Evolutionary conservation across 2,113 vertebrate species (phyloP).

Genomic region (Gymnogyps californianus): DNA sequence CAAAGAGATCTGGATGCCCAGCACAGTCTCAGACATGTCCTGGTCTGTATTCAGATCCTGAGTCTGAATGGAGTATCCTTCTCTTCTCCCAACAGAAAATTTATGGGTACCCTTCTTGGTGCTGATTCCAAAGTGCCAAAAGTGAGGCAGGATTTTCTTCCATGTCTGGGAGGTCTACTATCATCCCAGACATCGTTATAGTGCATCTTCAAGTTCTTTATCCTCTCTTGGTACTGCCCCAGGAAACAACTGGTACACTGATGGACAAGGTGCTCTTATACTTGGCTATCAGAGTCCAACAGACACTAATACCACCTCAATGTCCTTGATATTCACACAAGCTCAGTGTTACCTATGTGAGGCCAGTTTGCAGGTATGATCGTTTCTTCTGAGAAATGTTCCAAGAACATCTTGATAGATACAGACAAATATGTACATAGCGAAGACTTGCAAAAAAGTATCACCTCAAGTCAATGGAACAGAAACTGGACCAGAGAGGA

Average conservation of each 20-base stretch:
- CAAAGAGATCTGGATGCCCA: slow-evolving; percentile 66
- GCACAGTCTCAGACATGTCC: slow-evolving; percentile 67
- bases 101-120: slow-evolving; percentile 54
- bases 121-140: slow-evolving; percentile 61
- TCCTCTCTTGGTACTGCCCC: slow-evolving; percentile 58
- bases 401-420: slow-evolving; percentile 51
- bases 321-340: slow-evolving; percentile 36
- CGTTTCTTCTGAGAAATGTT: slow-evolving; percentile 48
- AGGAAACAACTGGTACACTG: slow-evolving; percentile 48
- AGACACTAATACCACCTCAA: slow-evolving; percentile 55
- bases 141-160: slow-evolving; percentile 63
- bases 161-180: slow-evolving; percentile 43
- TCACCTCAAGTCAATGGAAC: slow-evolving; percentile 40
- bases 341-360: slow-evolving; percentile 40
- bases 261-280: slow-evolving; percentile 36
- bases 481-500: slow-evolving; percentile 38
- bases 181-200: slow-evolving; percentile 37
- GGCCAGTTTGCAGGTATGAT: slow-evolving; percentile 34
- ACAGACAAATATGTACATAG: slow-evolving; percentile 22
- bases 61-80: slow-evolving; percentile 61
- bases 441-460: slow-evolving; percentile 22
- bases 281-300: slow-evolving; percentile 55
- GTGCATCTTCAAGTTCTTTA: slow-evolving; percentile 53
- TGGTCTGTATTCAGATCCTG: slow-evolving; percentile 66
- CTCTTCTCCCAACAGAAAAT: slow-evolving; percentile 62